phyloP scores from a whole-genome alignment of 2,113 vertebrate genomes.

The Passer domesticus region DNA sequence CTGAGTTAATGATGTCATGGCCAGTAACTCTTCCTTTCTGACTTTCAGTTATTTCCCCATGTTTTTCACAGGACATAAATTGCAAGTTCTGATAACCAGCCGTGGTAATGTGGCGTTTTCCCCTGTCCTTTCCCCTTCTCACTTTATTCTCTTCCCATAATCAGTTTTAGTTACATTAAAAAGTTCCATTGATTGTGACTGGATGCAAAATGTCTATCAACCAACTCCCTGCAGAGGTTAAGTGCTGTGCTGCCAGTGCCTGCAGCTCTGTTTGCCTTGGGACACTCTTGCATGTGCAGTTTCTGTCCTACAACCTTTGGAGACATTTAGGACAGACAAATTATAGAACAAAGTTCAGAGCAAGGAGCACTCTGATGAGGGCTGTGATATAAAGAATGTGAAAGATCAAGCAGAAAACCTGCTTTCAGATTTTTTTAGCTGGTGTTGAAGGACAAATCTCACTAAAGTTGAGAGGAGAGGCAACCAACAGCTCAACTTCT shows the following conservation, averaged over 20 bases:
- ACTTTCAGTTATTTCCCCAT: background rate
- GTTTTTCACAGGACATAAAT: constrained; percentile 27
- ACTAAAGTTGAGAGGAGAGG: background rate
- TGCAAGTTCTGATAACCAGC: background rate
- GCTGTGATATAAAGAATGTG: background rate
- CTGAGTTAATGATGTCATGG: background rate
- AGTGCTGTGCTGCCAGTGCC: background rate
- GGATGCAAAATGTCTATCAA: background rate
- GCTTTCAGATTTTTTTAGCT: background rate
- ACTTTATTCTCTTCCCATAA: background rate
- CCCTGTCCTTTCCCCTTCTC: background rate
- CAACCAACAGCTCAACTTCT: background rate
- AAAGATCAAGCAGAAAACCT: background rate
- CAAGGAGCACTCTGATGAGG: background rate
- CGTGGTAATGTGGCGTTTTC: background rate
- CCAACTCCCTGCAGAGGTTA: background rate
- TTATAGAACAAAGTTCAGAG: background rate
- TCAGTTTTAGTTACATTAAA: background rate
- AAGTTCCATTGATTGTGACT: background rate
- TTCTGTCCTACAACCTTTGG: background rate
- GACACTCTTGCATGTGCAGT: background rate
- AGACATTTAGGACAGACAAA: background rate
- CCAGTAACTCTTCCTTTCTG: constrained; percentile 28
- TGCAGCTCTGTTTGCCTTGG: background rate
- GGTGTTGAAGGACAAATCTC: background rate